These are phyloP conservation scores for Nannospalax galili DNA, from an alignment of 2,113 vertebrate species.

Conservation along the genomic window DNA sequence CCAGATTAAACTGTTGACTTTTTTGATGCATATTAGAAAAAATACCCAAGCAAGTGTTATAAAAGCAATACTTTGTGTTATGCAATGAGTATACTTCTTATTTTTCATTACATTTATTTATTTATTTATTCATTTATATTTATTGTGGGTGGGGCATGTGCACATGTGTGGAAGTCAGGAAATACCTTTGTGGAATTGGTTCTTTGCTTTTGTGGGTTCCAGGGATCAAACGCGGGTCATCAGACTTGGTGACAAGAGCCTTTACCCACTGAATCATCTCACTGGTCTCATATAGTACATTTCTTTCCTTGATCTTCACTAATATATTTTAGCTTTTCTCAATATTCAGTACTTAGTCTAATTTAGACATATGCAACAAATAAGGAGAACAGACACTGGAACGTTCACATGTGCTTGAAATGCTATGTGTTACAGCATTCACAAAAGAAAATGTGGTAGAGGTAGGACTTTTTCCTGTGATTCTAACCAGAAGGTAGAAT, in stretches of 20 bases:
- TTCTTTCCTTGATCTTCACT: constrained; percentile 19
- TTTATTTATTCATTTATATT: not conserved
- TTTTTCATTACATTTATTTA: not conserved
- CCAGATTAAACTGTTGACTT: constrained; percentile 30
- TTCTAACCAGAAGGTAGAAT: not conserved
- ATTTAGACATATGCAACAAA: not conserved
- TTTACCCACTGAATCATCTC: not conserved
- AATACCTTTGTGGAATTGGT: not conserved
- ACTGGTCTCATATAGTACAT: not conserved
- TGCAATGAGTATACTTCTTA: not conserved
- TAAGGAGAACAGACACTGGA: not conserved
- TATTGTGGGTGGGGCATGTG: too few relatives aligned
- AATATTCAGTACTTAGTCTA: not conserved
- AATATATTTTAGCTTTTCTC: constrained; percentile 37
- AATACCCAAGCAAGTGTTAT: not conserved
- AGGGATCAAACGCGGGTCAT: not conserved
- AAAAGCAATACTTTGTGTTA: not conserved
- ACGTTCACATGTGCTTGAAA: not conserved
- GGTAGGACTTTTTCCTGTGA: not conserved
- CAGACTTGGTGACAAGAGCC: not conserved
- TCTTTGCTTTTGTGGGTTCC: not conserved
- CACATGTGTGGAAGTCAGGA: not conserved
- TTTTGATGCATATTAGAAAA: constrained; percentile 22
- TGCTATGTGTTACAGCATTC: not conserved
- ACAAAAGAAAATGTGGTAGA: not conserved